phyloP scores from a whole-genome alignment of 2,113 vertebrate genomes.

The Xyliphius kryptos region DNA sequence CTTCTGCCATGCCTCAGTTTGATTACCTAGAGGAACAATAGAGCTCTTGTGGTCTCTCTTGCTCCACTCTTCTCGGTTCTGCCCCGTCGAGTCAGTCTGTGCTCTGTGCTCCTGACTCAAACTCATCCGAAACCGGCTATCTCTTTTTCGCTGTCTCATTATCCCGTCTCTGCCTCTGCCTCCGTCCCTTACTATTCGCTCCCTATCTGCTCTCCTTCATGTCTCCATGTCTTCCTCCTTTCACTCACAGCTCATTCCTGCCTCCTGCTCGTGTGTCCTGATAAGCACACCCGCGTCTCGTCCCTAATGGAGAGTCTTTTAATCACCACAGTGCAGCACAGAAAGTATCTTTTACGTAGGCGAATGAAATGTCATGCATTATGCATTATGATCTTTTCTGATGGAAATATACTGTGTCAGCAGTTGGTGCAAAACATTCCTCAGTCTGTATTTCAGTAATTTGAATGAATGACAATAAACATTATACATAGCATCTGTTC shows the following conservation, averaged over 20 bases:
- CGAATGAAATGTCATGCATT: constrained; percentile 17
- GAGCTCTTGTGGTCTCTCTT: constrained; percentile 24
- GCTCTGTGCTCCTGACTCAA: constrained; percentile 23
- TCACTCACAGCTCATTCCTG: constrained; percentile 12
- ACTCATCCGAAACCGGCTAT: constrained; percentile 29
- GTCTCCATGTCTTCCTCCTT: constrained; percentile 18
- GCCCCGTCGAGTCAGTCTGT: constrained; percentile 13
- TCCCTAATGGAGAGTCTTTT: constrained; percentile 23
- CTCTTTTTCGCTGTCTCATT: constrained; percentile 26
- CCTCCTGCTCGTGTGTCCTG: constrained; percentile 24
- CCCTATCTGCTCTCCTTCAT: constrained; percentile 5
- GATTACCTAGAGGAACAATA: constrained; percentile 24
- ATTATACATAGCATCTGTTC: too few species aligned
- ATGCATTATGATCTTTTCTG: constrained; percentile 12
- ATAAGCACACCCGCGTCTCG: constrained; percentile 16
- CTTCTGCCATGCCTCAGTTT: neutral
- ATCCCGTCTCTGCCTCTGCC: constrained; percentile 19
- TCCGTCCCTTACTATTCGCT: constrained; percentile 8
- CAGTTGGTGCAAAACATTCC: too few species aligned
- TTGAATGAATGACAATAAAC: too few species aligned
- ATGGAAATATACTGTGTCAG: constrained; percentile 14
- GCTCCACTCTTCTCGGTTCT: constrained; percentile 18
- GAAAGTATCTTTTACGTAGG: constrained; percentile 13
- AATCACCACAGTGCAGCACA: constrained; percentile 14
- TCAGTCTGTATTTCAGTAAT: too few species aligned